phyloP scores from a whole-genome alignment of 2,888 invertebrate genomes.

The Sphaerophoria taeniata region DNA sequence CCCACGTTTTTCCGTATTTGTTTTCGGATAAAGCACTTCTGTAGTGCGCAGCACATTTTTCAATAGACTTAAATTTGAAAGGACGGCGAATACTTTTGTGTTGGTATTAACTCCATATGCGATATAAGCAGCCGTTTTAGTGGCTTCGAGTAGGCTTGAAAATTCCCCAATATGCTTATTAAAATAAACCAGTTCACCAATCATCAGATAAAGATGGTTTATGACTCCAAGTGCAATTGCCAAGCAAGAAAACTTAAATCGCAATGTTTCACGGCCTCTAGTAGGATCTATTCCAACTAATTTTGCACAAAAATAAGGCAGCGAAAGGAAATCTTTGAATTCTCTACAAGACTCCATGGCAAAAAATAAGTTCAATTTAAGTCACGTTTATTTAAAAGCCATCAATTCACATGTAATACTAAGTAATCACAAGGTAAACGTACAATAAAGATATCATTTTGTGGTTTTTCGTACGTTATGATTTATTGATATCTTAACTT shows the following conservation, averaged over 20 bases:
- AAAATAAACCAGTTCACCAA: constrained; percentile 72
- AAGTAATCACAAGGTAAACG: no score
- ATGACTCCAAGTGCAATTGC: constrained; percentile 14
- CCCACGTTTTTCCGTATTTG: constrained; percentile 30
- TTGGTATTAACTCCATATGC: constrained; percentile 60
- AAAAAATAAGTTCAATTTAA: neutral
- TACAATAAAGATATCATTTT: no score
- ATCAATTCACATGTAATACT: no score
- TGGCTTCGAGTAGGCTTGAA: constrained; percentile 78
- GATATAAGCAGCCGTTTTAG: constrained; percentile 67
- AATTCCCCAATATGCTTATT: constrained; percentile 76
- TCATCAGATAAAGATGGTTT: constrained; percentile 50
- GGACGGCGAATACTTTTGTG: constrained; percentile 50
- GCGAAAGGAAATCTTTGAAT: constrained; percentile 49
- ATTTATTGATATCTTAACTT: no score
- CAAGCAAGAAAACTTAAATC: constrained; percentile 41
- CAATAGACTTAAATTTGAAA: constrained; percentile 15
- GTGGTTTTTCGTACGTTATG: no score
- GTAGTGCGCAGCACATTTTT: constrained; percentile 36
- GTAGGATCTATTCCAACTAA: constrained; percentile 41
- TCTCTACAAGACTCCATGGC: constrained; percentile 48
- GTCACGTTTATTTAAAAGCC: no score
- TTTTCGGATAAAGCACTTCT: constrained; percentile 57
- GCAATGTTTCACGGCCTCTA: constrained; percentile 24
- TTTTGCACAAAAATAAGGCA: constrained; percentile 54